phyloP scores from a whole-genome alignment of 1,140 invertebrate species.

The Augochlora pura region DNA sequence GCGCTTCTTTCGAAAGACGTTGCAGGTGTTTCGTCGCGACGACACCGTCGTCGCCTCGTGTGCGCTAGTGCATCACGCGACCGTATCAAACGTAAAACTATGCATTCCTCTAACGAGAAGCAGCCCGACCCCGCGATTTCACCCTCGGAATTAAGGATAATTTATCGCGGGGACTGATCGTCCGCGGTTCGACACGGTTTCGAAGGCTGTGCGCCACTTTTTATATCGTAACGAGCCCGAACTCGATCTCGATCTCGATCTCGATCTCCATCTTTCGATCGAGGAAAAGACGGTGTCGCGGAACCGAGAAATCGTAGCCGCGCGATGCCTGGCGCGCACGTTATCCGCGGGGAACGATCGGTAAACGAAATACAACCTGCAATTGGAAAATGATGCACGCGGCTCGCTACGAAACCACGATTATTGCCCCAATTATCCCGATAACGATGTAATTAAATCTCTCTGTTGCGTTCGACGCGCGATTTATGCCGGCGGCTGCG shows the following conservation, averaged over 20 bases:
- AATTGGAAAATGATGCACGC: constrained; percentile 1
- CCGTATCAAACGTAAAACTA: background rate
- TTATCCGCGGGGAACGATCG: too few species aligned
- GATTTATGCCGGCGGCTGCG: constrained; percentile 13
- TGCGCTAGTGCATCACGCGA: background rate
- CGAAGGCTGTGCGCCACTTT: constrained; percentile 3
- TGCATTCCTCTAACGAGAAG: background rate
- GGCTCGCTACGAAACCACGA: background rate
- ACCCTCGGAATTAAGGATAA: constrained; percentile 54
- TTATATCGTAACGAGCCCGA: background rate
- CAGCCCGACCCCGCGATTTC: constrained; percentile 52
- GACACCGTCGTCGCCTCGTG: background rate
- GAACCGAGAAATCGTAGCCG: background rate
- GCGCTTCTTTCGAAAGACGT: constrained; percentile 13
- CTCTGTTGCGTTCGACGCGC: constrained; percentile 6
- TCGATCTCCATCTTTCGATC: constrained; percentile 3
- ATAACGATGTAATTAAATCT: constrained; percentile 41
- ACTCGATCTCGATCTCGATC: constrained; percentile 13
- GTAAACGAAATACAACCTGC: background rate
- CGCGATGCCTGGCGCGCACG: too few species aligned
- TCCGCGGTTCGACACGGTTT: constrained; percentile 2
- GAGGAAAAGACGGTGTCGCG: background rate
- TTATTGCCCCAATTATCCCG: constrained; percentile 23
- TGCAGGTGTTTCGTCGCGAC: background rate
- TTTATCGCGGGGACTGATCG: constrained; percentile 45